A percentile compares a stretch with the other conserved stretches of the same genome.
phyloP scores from a whole-genome alignment of 2,113 vertebrate species.

The Sardina pilchardus region DNA sequence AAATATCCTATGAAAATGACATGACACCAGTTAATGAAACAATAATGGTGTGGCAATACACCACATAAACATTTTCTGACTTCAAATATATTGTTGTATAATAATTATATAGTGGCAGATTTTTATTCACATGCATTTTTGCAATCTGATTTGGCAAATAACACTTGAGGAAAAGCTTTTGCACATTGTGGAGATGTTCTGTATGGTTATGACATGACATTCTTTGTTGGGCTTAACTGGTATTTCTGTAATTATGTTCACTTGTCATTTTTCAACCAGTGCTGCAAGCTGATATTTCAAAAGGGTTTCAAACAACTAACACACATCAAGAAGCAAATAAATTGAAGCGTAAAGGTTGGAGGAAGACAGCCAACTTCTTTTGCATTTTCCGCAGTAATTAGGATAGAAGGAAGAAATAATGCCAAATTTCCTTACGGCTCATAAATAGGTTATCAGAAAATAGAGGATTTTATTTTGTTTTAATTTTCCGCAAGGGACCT shows the following conservation, averaged over 20 bases:
- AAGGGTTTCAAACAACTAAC: background rate
- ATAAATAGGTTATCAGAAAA: constrained; percentile 64
- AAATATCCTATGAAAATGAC: background rate
- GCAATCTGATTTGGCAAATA: too few relatives aligned
- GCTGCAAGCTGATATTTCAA: background rate
- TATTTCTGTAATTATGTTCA: background rate
- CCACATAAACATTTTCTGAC: background rate
- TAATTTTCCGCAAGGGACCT: constrained; percentile 57
- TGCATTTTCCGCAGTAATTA: constrained; percentile 33
- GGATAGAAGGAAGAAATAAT: constrained; percentile 14
- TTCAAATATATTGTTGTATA: background rate
- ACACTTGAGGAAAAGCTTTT: background rate
- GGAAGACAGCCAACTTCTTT: constrained; percentile 9
- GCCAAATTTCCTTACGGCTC: constrained; percentile 40
- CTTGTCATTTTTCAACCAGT: background rate
- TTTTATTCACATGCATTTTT: background rate
- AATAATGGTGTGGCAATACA: background rate
- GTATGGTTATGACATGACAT: background rate
- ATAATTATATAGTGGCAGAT: background rate
- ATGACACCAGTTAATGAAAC: background rate
- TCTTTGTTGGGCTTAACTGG: background rate
- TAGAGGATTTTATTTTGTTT: constrained; percentile 53
- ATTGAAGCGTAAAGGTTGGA: constrained; percentile 8
- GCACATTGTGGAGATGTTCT: background rate
- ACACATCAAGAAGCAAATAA: constrained; percentile 3